Conservation (phyloP, 2,888 invertebrate genomes). For the Mamestra brassicae region DNA sequence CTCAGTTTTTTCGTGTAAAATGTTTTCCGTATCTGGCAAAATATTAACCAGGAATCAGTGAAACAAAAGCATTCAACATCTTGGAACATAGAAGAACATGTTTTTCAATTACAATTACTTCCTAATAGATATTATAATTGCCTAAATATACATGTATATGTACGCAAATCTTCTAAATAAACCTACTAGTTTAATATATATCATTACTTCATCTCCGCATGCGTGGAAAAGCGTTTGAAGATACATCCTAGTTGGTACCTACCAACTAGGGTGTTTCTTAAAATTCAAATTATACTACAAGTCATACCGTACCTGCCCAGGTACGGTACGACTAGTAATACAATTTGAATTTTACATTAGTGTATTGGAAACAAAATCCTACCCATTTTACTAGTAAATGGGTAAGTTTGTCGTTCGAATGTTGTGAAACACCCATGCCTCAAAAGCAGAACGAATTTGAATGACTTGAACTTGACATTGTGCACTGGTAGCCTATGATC, state of each 20-base stretch:
- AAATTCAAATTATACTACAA: too few relatives aligned
- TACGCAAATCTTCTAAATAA: neutral
- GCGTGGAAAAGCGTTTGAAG: neutral
- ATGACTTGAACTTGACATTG: too few relatives aligned
- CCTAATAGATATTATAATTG: neutral
- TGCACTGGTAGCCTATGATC: too few relatives aligned
- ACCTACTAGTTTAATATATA: neutral
- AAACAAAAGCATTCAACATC: neutral
- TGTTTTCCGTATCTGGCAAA: conserved; percentile 14
- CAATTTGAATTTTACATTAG: conserved; percentile 10
- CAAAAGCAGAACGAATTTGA: neutral
- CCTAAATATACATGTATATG: neutral
- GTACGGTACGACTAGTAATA: conserved; percentile 15
- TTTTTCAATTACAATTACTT: conserved; percentile 15
- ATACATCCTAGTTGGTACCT: too few relatives aligned
- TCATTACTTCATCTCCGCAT: neutral
- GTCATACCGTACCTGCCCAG: neutral
- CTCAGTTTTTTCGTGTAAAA: conserved; percentile 17
- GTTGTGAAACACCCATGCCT: neutral
- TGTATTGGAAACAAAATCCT: conserved; percentile 17
- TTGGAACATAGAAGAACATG: neutral
- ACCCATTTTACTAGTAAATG: neutral
- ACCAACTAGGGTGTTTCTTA: too few relatives aligned
- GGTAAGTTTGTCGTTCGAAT: neutral
- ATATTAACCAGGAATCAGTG: neutral